Evolutionary conservation across 2,113 vertebrate genomes (phyloP), one percentile per base, ranked within the genome.

Genomic region (Toxotes chatareus): DNA sequence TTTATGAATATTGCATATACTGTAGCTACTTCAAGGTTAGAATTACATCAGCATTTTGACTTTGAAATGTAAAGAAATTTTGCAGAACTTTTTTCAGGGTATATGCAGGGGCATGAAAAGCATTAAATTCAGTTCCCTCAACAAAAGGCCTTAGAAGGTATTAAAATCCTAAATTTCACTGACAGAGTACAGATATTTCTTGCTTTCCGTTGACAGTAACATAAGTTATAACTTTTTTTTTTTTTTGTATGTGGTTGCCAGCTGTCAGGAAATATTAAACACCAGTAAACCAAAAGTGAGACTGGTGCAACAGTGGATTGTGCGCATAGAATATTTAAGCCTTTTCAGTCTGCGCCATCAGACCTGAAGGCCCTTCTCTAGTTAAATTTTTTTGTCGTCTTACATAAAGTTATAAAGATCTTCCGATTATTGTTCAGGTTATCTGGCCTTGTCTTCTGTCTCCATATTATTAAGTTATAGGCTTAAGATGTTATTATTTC

Each of bases 1-100:
- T 31, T 76, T 7, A 82, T 79, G 10, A 73, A 82, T 80, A 44
- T 63, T 79, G 14, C 46, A 80, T 51, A 23, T 46, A 16, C 5
- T 42, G 17, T 71, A 36, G 42, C 23, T 60, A 57, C n/a, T 46
- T 53, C 2, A 1, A n/a, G 5, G 23, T 23, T 42, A 4, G 27
- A 67, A 40, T 27, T 27, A 23, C n/a, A 56, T 32, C n/a, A 31
- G 1, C 4, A 32, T 72, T 6, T 4, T 47, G 7, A 73, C 17
- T 62, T 23, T 27, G 16, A 60, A 65, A 49, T 46, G 3, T 17
- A 11, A 10, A 42, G 16, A 27, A 49, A 5, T 19, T 59, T 57
- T 49, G 9, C 1, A 4, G 7, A 0, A 51, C 19, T 13, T 68
- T 69, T 53, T 14, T 16, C 7, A 55, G 53, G 31, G 10, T 51